These are phyloP conservation scores for Cotesia vestalis DNA, from an alignment of 1,140 invertebrate species.

Conservation along the genomic window DNA sequence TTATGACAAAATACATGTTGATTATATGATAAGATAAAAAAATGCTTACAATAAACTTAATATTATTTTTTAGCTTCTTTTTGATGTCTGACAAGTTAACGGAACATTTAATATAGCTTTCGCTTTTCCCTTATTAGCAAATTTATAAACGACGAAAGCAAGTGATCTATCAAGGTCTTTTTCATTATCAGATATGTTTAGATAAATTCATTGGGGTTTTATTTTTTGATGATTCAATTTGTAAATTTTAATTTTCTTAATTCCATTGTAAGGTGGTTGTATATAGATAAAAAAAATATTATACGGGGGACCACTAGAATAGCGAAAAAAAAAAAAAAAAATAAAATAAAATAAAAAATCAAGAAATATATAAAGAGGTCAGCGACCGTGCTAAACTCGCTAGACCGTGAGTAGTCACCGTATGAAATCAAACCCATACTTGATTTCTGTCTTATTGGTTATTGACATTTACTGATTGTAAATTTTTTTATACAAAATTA, in stretches of 20 bases:
- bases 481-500: not conserved
- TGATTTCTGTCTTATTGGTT: slow-evolving; percentile 22
- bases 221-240: not conserved
- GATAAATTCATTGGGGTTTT: not conserved
- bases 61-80: slow-evolving; percentile 16
- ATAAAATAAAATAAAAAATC: slow-evolving; percentile 25
- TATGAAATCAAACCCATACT: slow-evolving; percentile 27
- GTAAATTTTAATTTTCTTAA: slow-evolving; percentile 16
- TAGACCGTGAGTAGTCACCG: slow-evolving; percentile 53
- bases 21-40: no score
- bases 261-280: slow-evolving; percentile 10
- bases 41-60: not conserved
- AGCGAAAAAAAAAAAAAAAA: no score
- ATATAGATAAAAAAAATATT: not conserved
- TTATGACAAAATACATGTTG: not conserved
- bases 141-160: slow-evolving; percentile 21
- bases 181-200: no score
- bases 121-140: slow-evolving; percentile 36
- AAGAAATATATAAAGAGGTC: slow-evolving; percentile 42
- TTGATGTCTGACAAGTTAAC: slow-evolving; percentile 23
- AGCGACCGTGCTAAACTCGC: slow-evolving; percentile 56
- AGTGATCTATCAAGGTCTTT: slow-evolving; percentile 19
- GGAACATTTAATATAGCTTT: slow-evolving; percentile 31
- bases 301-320: slow-evolving; percentile 20
- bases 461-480: slow-evolving; percentile 7